phyloP scores from a whole-genome alignment of 2,888 invertebrate genomes.

The Ormia ochracea region DNA sequence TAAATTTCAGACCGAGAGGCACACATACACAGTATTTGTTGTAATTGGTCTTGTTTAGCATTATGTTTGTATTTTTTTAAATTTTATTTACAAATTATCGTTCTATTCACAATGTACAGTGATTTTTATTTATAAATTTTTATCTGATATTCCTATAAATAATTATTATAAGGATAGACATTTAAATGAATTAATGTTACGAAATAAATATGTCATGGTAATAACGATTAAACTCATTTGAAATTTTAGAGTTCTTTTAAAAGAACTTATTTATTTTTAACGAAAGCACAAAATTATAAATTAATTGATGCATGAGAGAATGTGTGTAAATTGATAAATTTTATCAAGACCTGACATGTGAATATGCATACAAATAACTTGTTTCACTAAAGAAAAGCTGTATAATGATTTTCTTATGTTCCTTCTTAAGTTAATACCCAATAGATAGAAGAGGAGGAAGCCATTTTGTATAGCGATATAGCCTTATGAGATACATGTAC shows the following conservation, averaged over 20 bases:
- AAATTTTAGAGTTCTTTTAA: background rate
- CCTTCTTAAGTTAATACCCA: too few species aligned
- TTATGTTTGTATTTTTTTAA: background rate
- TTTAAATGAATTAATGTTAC: conserved; percentile 22
- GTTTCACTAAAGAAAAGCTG: too few species aligned
- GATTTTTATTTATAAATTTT: conserved; percentile 40
- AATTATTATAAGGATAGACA: conserved; percentile 14
- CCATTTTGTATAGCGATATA: too few species aligned
- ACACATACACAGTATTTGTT: background rate
- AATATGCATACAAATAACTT: too few species aligned
- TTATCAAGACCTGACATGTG: too few species aligned
- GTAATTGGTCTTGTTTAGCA: background rate
- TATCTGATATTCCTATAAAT: conserved; percentile 48
- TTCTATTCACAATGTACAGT: conserved; percentile 41
- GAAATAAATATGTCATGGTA: conserved; percentile 40
- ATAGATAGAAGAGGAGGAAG: too few species aligned
- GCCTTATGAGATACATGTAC: too few species aligned
- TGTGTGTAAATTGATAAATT: too few species aligned
- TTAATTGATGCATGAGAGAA: too few species aligned
- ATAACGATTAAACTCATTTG: background rate
- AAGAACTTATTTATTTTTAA: too few species aligned
- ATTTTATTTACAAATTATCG: background rate
- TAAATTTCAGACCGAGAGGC: conserved; percentile 3
- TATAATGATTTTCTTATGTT: too few species aligned
- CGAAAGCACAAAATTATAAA: too few species aligned